phyloP scores from a whole-genome alignment of 2,888 invertebrate genomes.

The Ligdia adustata region DNA sequence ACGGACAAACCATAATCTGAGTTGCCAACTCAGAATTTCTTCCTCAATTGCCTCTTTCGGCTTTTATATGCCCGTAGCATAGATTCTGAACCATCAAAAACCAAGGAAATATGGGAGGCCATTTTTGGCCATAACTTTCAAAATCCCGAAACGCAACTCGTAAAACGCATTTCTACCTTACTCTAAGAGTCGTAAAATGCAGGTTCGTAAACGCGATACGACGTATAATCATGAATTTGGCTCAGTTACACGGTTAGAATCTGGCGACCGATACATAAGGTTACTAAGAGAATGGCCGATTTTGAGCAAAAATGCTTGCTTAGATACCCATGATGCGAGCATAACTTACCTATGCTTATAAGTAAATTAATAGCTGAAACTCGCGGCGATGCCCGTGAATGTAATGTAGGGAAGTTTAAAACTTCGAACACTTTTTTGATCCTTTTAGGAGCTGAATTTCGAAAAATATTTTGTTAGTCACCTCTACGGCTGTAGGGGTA shows the following conservation, averaged over 20 bases:
- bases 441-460: no score
- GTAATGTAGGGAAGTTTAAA: no score
- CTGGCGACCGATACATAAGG: no score
- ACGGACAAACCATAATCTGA: conserved; percentile 21
- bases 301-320: no score
- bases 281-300: no score
- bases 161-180: conserved; percentile 29
- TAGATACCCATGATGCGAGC: no score
- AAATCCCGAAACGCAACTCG: conserved; percentile 26
- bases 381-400: no score
- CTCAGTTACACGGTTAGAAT: conserved; percentile 17
- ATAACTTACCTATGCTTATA: no score
- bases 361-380: no score
- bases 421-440: no score
- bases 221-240: conserved; percentile 33
- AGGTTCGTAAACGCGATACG: conserved; percentile 32
- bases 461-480: no score
- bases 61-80: conserved; percentile 25
- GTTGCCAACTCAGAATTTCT: conserved; percentile 22
- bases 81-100: conserved; percentile 24
- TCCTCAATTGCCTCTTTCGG: conserved; percentile 25
- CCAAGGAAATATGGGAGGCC: conserved; percentile 27
- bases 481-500: no score
- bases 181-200: conserved; percentile 27
- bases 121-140: conserved; percentile 27